Percentiles rank a stretch among this genome's conserved stretches.
Evolutionary conservation across 2,113 vertebrate genomes (phyloP).

Genomic region (Jacana jacana): DNA sequence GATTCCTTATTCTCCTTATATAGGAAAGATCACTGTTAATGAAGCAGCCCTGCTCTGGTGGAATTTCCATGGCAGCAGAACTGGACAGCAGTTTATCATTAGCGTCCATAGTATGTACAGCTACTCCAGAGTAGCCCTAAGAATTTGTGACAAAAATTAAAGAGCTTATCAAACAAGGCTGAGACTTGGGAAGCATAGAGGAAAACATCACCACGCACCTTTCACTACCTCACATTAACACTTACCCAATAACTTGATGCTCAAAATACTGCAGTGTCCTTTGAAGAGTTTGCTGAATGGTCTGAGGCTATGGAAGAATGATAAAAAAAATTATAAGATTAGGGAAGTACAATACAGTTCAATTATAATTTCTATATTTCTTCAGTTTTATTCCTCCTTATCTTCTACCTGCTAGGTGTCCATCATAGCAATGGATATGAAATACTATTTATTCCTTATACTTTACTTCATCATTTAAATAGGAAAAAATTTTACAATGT

Average conservation of each 20-base stretch:
- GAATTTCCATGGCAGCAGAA: neutral
- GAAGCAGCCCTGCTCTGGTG: accelerated
- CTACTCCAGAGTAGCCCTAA: neutral
- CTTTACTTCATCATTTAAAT: slow-evolving; percentile 21
- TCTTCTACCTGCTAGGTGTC: neutral
- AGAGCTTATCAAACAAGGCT: neutral
- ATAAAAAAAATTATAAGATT: slow-evolving; percentile 25
- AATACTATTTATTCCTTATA: neutral
- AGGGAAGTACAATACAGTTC: neutral
- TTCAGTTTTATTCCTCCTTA: slow-evolving; percentile 9
- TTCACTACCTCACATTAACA: neutral
- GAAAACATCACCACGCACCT: neutral
- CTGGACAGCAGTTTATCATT: neutral
- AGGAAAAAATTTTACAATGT: neutral
- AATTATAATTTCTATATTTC: neutral
- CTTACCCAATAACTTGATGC: slow-evolving; percentile 92
- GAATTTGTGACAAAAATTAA: neutral
- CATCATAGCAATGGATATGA: neutral
- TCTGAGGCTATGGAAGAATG: slow-evolving; percentile 85
- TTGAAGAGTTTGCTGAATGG: slow-evolving; percentile 91
- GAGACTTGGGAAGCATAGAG: neutral
- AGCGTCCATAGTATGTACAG: neutral
- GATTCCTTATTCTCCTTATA: neutral
- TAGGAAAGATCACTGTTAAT: neutral
- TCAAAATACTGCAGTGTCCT: slow-evolving; percentile 91